Percentiles rank a stretch among this genome's conserved stretches.
Conservation (phyloP, 2,888 invertebrate species). For the Alloscopus bannaensis region DNA sequence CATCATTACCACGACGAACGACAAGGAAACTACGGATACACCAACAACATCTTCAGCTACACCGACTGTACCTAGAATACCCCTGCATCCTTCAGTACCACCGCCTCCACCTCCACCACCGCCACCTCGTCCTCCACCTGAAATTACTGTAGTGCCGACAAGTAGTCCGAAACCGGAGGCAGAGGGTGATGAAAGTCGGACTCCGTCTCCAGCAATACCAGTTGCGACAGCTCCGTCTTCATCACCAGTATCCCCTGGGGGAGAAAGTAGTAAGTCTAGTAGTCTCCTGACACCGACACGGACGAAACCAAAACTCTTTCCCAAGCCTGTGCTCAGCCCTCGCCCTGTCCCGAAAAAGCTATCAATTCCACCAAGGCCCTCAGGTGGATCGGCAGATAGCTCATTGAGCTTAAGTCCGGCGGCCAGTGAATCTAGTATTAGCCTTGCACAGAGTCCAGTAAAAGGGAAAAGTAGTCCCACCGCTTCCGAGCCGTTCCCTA, state of each 20-base stretch:
- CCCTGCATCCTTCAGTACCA: constrained; percentile 22
- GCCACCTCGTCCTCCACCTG: constrained; percentile 45
- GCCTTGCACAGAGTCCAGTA: constrained; percentile 46
- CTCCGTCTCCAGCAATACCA: neutral
- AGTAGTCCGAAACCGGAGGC: constrained; percentile 34
- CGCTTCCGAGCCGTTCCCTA: constrained; percentile 42
- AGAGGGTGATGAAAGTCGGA: constrained; percentile 1
- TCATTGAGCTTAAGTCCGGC: constrained; percentile 56
- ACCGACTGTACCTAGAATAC: constrained; percentile 10
- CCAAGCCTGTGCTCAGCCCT: constrained; percentile 58
- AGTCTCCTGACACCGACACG: constrained; percentile 56
- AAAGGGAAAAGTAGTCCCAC: constrained; percentile 51
- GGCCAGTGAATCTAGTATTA: constrained; percentile 52
- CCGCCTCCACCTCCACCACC: constrained; percentile 39
- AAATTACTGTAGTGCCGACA: constrained; percentile 31
- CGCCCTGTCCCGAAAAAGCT: constrained; percentile 54
- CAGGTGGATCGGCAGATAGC: constrained; percentile 51
- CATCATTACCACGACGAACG: constrained; percentile 54
- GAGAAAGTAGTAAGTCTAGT: constrained; percentile 26
- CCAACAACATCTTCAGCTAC: constrained; percentile 21
- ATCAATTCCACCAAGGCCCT: constrained; percentile 49
- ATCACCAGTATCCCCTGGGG: constrained; percentile 26
- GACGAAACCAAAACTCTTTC: constrained; percentile 56
- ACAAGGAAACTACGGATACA: constrained; percentile 44
- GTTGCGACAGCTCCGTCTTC: constrained; percentile 24